Evolutionary conservation across 1,140 invertebrate species (phyloP).

Genomic region (Brachionus sp.): DNA sequence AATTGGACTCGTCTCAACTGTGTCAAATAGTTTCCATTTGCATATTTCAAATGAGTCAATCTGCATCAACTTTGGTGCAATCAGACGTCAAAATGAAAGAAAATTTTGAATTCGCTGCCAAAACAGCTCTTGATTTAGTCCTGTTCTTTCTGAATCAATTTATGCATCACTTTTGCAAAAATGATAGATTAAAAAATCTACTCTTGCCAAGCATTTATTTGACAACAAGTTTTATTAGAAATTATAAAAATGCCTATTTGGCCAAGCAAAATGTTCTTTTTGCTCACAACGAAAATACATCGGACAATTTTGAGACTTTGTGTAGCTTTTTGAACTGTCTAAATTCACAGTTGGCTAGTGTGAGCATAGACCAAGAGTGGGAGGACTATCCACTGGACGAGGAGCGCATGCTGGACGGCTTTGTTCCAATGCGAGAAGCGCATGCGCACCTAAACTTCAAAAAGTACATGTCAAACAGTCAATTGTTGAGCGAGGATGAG

Average conservation of each 20-base stretch:
- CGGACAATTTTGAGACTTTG: not conserved
- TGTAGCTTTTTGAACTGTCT: not conserved
- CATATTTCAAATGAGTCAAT: not conserved
- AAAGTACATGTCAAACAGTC: conserved; percentile 10
- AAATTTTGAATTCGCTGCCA: not conserved
- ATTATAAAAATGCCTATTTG: not conserved
- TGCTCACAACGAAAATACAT: not conserved
- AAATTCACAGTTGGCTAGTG: not conserved
- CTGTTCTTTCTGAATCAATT: not conserved
- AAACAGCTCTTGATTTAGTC: not conserved
- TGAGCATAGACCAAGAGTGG: not conserved
- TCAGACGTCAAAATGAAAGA: conserved; percentile 6
- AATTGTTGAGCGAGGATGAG: not conserved
- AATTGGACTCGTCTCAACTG: not conserved
- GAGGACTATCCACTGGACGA: not conserved
- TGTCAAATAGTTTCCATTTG: conserved; percentile 13
- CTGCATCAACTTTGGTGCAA: not conserved
- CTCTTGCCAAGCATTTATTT: conserved; percentile 1
- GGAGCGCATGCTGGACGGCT: conserved; percentile 32
- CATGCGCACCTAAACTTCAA: conserved; percentile 9
- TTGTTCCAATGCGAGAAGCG: not conserved
- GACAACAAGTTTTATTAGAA: not conserved
- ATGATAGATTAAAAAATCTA: not conserved
- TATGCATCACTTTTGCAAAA: not conserved
- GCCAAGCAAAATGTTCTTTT: not conserved